Conservation (phyloP, 2,113 vertebrate species). For the Grallaria varia region DNA sequence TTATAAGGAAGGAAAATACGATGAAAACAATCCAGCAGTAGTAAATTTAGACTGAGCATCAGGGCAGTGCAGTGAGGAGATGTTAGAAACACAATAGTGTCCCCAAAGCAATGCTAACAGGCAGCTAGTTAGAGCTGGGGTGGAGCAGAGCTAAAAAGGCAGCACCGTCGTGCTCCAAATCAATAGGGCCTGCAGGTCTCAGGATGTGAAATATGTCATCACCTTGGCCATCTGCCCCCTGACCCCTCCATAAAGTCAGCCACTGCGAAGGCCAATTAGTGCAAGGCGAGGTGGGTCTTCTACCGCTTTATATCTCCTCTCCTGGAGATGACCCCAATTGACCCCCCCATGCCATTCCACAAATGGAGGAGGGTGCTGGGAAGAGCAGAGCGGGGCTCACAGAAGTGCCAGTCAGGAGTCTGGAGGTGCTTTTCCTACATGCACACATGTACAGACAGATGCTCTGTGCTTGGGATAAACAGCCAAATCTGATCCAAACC, state of each 20-base stretch:
- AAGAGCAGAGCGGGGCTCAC: neutral
- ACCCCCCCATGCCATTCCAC: neutral
- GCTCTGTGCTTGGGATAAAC: neutral
- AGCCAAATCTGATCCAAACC: neutral
- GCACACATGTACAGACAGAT: rapidly evolving
- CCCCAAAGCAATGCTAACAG: neutral
- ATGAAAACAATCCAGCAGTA: neutral
- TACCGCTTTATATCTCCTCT: neutral
- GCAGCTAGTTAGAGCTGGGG: neutral
- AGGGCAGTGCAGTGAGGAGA: neutral
- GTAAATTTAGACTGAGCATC: neutral
- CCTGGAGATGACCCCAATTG: neutral
- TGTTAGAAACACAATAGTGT: neutral
- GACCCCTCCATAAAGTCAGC: neutral
- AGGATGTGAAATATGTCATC: neutral
- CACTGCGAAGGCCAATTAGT: neutral
- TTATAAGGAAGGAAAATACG: neutral
- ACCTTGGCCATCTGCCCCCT: neutral
- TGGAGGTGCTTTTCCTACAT: neutral
- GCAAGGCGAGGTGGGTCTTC: neutral
- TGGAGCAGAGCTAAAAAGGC: neutral
- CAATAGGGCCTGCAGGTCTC: neutral
- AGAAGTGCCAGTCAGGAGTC: neutral
- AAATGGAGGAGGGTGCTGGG: neutral
- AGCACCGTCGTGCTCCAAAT: neutral